A percentile compares a stretch with the other conserved stretches of the same genome.
Conservation (phyloP, 1,140 invertebrate species). For the Cherax quadricarinatus region DNA sequence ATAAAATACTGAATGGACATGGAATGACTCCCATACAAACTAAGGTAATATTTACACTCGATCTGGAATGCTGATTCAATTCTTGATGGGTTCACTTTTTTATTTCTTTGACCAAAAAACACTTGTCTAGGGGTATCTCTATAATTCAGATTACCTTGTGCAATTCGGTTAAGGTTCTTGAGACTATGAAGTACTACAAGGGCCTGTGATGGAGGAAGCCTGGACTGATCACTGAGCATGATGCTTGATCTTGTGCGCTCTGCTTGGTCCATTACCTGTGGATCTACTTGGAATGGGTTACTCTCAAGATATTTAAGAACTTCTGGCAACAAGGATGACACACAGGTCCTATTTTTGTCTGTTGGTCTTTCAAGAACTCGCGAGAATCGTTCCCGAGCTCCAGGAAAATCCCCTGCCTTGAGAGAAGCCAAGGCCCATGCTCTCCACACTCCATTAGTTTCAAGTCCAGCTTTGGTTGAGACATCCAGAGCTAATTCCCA, state of each 20-base stretch:
- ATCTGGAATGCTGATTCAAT: constrained; percentile 48
- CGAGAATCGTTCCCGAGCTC: constrained; percentile 84
- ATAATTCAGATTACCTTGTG: constrained; percentile 35
- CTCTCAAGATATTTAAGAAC: constrained; percentile 59
- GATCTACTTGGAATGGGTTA: constrained; percentile 43
- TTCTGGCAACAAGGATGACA: constrained; percentile 53
- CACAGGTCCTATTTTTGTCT: constrained; percentile 55
- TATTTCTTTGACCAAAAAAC: not conserved
- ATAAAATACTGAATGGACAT: constrained; percentile 65
- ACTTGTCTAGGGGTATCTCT: constrained; percentile 1
- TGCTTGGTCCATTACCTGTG: constrained; percentile 56
- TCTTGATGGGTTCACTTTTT: constrained; percentile 26
- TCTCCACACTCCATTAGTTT: constrained; percentile 87
- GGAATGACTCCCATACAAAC: constrained; percentile 55
- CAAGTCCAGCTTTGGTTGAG: constrained; percentile 89
- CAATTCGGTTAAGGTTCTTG: constrained; percentile 48
- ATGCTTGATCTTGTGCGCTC: constrained; percentile 35
- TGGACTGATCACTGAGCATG: constrained; percentile 51
- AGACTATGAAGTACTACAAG: constrained; percentile 53
- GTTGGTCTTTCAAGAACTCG: constrained; percentile 61
- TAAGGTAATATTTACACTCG: constrained; percentile 62
- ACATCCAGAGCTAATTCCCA: constrained; percentile 90
- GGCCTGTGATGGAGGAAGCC: constrained; percentile 48
- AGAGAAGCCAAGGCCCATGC: constrained; percentile 91
- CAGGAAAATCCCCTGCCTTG: constrained; percentile 85